These are phyloP conservation scores for Nephrotoma appendiculata DNA, from an alignment of 2,888 invertebrate genomes.

Conservation along the genomic window DNA sequence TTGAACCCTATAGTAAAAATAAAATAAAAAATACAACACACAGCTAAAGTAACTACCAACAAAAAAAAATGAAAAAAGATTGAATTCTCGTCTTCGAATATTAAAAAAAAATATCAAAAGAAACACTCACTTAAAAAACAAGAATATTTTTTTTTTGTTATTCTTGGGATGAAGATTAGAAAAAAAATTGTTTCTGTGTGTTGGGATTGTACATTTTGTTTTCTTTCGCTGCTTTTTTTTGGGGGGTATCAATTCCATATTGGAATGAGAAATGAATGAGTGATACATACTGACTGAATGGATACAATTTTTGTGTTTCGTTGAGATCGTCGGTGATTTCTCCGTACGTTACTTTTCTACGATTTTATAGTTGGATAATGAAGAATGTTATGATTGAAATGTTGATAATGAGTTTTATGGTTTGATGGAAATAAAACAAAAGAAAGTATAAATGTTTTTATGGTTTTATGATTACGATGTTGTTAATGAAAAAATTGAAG, in stretches of 20 bases:
- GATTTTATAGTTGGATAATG: background rate
- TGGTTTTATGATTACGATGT: background rate
- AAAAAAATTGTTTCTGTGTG: background rate
- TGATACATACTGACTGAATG: background rate
- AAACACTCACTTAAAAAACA: background rate
- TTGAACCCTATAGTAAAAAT: background rate
- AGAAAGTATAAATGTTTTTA: background rate
- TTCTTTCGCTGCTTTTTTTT: background rate
- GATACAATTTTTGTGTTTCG: background rate
- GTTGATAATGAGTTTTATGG: background rate
- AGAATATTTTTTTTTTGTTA: background rate
- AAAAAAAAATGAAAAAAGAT: background rate
- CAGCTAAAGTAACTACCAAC: background rate
- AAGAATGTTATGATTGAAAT: background rate
- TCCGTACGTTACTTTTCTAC: background rate
- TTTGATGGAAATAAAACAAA: background rate
- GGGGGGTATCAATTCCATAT: background rate
- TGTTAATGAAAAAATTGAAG: background rate
- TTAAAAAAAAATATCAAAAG: constrained; percentile 1
- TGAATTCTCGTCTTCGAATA: constrained; percentile 2
- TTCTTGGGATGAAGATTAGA: background rate
- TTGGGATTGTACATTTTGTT: background rate
- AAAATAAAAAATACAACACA: background rate
- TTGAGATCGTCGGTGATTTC: background rate
- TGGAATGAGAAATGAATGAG: background rate